Percentiles rank a stretch among this genome's conserved stretches.
Conservation (phyloP, 2,797 vertebrate genomes). For the Sparidentex hasta region DNA sequence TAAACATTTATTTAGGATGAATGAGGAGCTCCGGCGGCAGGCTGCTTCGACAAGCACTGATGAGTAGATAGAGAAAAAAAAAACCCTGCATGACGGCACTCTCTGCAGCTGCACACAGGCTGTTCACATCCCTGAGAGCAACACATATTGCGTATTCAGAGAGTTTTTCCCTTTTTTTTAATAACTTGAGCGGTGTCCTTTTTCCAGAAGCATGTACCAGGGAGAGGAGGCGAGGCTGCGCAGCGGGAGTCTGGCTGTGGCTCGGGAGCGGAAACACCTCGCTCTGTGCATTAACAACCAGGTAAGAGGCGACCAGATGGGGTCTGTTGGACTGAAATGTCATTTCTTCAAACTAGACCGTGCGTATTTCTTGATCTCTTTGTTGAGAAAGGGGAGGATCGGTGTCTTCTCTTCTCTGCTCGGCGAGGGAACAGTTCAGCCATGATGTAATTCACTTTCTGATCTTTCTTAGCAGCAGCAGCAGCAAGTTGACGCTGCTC, state of each 20-base stretch:
- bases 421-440: slow-evolving; percentile 21
- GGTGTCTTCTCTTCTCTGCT: not conserved
- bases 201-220: slow-evolving; percentile 80
- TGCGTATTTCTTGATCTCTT: not conserved
- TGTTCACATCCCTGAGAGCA: not conserved
- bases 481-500: slow-evolving; percentile 53
- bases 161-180: slow-evolving; percentile 26
- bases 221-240: slow-evolving; percentile 82
- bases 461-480: slow-evolving; percentile 25
- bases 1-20: not conserved
- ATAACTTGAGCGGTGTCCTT: slow-evolving; percentile 73
- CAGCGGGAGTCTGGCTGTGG: slow-evolving; percentile 69
- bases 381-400: not conserved
- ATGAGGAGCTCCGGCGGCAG: slow-evolving; percentile 6
- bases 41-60: slow-evolving; percentile 37
- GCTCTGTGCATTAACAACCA: slow-evolving; percentile 85
- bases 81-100: slow-evolving; percentile 34
- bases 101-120: slow-evolving; percentile 35
- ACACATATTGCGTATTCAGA: slow-evolving; percentile 10
- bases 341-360: not conserved
- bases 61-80: slow-evolving; percentile 8
- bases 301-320: slow-evolving; percentile 67
- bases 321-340: not conserved
- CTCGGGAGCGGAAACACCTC: slow-evolving; percentile 84
- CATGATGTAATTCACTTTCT: slow-evolving; percentile 73